Conservation (phyloP, 2,113 vertebrate species). For the Thymallus thymallus region DNA sequence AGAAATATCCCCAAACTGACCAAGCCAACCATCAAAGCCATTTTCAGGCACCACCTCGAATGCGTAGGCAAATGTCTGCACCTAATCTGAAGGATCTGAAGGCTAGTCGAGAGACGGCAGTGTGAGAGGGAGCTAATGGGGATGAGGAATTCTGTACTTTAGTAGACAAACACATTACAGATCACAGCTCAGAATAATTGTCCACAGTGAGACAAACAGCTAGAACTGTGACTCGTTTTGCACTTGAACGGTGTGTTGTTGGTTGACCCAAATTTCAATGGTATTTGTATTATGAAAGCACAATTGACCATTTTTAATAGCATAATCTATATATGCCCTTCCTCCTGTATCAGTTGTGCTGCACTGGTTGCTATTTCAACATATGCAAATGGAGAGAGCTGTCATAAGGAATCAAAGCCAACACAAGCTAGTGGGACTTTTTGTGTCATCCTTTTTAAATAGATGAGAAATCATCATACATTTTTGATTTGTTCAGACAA, state of each 20-base stretch:
- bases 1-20: slow-evolving; percentile 71
- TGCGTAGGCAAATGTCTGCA: slow-evolving; percentile 93
- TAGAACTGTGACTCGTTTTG: slow-evolving; percentile 54
- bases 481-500: slow-evolving; percentile 58
- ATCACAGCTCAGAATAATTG: slow-evolving; percentile 59
- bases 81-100: slow-evolving; percentile 97
- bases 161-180: slow-evolving; percentile 67
- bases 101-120: slow-evolving; percentile 87
- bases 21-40: slow-evolving; percentile 70
- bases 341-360: slow-evolving; percentile 44
- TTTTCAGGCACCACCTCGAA: slow-evolving; percentile 86
- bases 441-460: slow-evolving; percentile 27
- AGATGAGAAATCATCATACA: slow-evolving; percentile 49
- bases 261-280: slow-evolving; percentile 64
- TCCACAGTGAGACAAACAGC: slow-evolving; percentile 41
- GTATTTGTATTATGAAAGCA: slow-evolving; percentile 47
- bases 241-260: slow-evolving; percentile 59
- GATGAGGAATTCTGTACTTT: slow-evolving; percentile 42
- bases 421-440: slow-evolving; percentile 37
- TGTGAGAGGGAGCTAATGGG: slow-evolving; percentile 69
- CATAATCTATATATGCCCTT: slow-evolving; percentile 27
- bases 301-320: slow-evolving; percentile 39
- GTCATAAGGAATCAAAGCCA: slow-evolving; percentile 53
- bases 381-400: slow-evolving; percentile 43
- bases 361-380: slow-evolving; percentile 39